Evolutionary conservation across 2,888 invertebrate species (phyloP), one percentile per base, ranked within the genome.

Genomic region (Lumbricus terrestris): DNA sequence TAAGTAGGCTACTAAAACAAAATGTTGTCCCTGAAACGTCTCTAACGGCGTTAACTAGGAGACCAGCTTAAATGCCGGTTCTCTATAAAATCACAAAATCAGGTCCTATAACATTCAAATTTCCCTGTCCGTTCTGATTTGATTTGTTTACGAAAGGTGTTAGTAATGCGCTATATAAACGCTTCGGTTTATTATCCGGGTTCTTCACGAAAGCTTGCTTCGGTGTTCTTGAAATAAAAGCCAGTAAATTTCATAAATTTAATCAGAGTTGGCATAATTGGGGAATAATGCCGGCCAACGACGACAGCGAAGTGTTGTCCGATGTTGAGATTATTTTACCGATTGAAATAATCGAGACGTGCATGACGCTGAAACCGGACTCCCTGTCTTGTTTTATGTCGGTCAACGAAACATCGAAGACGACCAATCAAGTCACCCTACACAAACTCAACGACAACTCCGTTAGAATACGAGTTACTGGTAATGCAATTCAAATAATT

Each of bases 321-420:
- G 91, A 91, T 54, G 85, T 90, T 23, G 91, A 91, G 88, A 54
- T 91, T 33, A 91, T 91, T 40, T 42, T 91, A 47, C 91, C 91
- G 37, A 83, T 88, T 89, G 90, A 90, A 33, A 90, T 91, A 29
- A 90, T 91, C 34, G 90, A 91, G 54, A 89, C 90, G 16, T 89
- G 90, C 40, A 37, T 54, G 20, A 69, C 88, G 11, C 88, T 91
- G 15, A 91, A 88, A 83, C 88, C 91, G 0, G 88, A 90, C 40
- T 90, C 89, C 23, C 47, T 85, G 38, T 90, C 91, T 18, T 90
- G 90, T n/a, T 91, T 91, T 35, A 89, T 88, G 37, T 91, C 91
- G 33, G 69, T 90, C 3, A 90, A 90, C 85, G 82, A 91, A 35
- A 85, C 89, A 34, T 35, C 89, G 34, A 34, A 90, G 8, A 91